Conservation (phyloP, 2,888 invertebrate genomes). For the Lydus trimaculatus region DNA sequence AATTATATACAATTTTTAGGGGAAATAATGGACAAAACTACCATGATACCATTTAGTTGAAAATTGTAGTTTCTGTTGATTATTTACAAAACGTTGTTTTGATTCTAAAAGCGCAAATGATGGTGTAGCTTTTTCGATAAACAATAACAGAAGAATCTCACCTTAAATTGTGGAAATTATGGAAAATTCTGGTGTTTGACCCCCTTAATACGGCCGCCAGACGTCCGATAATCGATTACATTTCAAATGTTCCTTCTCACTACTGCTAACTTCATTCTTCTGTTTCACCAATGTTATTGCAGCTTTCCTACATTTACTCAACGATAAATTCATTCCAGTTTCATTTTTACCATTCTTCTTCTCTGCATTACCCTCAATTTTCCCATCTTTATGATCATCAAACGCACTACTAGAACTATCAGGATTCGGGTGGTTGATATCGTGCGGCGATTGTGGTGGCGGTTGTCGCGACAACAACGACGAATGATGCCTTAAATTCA, state of each 20-base stretch:
- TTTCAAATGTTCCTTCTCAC: slow-evolving; percentile 50
- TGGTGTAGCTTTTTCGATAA: too few relatives aligned
- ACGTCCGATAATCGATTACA: slow-evolving; percentile 71
- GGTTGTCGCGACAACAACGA: slow-evolving; percentile 34
- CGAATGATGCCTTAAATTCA: slow-evolving; percentile 62
- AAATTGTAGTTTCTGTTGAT: neutral
- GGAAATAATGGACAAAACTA: neutral
- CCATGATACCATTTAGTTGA: neutral
- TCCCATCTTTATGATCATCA: slow-evolving; percentile 27
- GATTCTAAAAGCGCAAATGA: too few relatives aligned
- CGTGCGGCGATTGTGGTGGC: slow-evolving; percentile 36
- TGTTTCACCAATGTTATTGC: slow-evolving; percentile 57
- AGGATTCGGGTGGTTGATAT: slow-evolving; percentile 46
- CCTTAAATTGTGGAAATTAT: too few relatives aligned
- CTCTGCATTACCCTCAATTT: slow-evolving; percentile 19
- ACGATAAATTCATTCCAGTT: slow-evolving; percentile 54
- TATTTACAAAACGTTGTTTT: neutral
- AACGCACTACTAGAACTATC: slow-evolving; percentile 45
- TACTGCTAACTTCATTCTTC: slow-evolving; percentile 59
- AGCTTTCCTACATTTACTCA: slow-evolving; percentile 53
- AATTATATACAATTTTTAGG: neutral
- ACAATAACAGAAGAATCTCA: too few relatives aligned
- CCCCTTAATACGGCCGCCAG: slow-evolving; percentile 75
- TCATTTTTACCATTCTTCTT: slow-evolving; percentile 39
- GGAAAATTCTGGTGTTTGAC: neutral